These are phyloP conservation scores for Xenopus petersii DNA, from an alignment of 2,797 vertebrate genomes.

Conservation along the genomic window DNA sequence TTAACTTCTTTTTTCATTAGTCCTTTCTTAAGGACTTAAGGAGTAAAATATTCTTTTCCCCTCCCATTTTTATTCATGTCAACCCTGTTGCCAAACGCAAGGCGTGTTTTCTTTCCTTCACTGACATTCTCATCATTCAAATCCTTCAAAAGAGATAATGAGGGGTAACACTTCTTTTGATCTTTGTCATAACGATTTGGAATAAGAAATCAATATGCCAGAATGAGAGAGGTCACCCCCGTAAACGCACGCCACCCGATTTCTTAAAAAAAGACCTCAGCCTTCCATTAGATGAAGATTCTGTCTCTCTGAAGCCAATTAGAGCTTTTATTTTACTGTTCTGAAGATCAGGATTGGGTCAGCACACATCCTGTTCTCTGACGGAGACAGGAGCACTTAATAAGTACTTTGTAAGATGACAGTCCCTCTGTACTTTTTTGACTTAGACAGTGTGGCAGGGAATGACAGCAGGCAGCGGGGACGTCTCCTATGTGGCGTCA, in stretches of 20 bases:
- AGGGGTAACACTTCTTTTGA: slow-evolving; percentile 53
- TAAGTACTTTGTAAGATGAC: slow-evolving; percentile 71
- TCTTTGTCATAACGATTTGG: slow-evolving; percentile 51
- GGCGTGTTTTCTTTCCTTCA: slow-evolving; percentile 41
- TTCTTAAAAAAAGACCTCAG: not conserved
- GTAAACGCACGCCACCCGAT: not conserved
- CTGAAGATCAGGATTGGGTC: slow-evolving; percentile 54
- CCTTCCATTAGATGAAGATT: slow-evolving; percentile 56
- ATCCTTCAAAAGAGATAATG: slow-evolving; percentile 52
- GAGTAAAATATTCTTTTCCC: slow-evolving; percentile 49
- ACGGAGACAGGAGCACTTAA: slow-evolving; percentile 65
- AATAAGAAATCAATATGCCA: slow-evolving; percentile 44
- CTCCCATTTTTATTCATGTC: slow-evolving; percentile 34
- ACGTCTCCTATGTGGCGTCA: slow-evolving; percentile 91
- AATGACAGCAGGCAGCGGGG: slow-evolving; percentile 71
- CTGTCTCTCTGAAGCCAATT: slow-evolving; percentile 56
- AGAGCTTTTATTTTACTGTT: slow-evolving; percentile 47
- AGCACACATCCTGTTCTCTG: slow-evolving; percentile 62
- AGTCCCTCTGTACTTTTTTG: slow-evolving; percentile 60
- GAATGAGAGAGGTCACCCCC: slow-evolving; percentile 52
- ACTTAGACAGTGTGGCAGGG: slow-evolving; percentile 58
- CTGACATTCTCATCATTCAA: slow-evolving; percentile 51
- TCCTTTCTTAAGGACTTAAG: slow-evolving; percentile 43
- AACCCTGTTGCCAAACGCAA: slow-evolving; percentile 48
- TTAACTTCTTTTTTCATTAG: slow-evolving; percentile 58